A percentile compares a stretch with the other conserved stretches of the same genome.
Conservation (phyloP, 1,140 invertebrate species). For the Bombus sibiricus region DNA sequence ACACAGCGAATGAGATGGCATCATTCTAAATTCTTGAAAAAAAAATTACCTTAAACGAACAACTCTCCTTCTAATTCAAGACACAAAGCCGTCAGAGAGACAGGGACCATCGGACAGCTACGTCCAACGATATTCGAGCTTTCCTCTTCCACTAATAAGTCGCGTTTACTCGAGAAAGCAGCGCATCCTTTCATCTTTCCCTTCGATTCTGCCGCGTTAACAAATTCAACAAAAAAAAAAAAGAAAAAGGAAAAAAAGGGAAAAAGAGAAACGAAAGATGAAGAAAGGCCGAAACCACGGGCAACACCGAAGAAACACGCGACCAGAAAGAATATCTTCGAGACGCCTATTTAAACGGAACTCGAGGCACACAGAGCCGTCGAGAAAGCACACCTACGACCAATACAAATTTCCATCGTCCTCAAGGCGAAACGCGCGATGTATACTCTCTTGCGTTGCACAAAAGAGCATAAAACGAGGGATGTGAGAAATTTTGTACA, state of each 20-base stretch:
- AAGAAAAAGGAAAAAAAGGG: neutral
- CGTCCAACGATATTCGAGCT: neutral
- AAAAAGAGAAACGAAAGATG: neutral
- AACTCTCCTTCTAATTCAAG: neutral
- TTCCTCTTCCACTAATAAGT: slow-evolving; percentile 17
- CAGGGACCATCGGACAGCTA: neutral
- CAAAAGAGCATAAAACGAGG: neutral
- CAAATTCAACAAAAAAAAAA: neutral
- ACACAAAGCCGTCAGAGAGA: neutral
- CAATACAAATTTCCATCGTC: slow-evolving; percentile 33
- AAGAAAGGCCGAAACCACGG: neutral
- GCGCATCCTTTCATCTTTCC: slow-evolving; percentile 28
- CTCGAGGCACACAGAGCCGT: neutral
- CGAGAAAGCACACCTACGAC: neutral
- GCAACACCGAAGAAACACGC: neutral
- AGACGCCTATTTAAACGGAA: slow-evolving; percentile 42
- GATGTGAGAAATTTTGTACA: neutral
- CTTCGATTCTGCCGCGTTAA: slow-evolving; percentile 1
- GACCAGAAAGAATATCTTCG: slow-evolving; percentile 12
- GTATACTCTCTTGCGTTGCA: neutral
- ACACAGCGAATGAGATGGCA: neutral
- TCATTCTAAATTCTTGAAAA: neutral
- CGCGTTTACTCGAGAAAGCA: slow-evolving; percentile 33
- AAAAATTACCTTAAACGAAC: neutral
- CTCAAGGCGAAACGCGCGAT: neutral